phyloP scores from a whole-genome alignment of 1,140 invertebrate genomes.

The Odontomachus brunneus region DNA sequence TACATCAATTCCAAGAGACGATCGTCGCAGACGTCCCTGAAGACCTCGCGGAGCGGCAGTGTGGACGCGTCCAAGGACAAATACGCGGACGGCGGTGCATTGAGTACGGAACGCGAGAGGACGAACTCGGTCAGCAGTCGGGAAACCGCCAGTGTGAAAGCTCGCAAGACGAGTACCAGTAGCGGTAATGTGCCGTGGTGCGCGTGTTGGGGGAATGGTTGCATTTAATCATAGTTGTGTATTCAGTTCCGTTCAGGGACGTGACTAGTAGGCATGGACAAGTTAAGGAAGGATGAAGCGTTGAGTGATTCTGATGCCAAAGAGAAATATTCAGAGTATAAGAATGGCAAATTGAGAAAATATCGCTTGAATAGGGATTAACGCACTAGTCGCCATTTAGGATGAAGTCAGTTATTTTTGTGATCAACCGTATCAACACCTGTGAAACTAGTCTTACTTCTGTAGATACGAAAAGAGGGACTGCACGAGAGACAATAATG shows the following conservation, averaged over 20 bases:
- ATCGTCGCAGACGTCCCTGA: constrained; percentile 76
- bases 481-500: neutral
- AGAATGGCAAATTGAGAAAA: neutral
- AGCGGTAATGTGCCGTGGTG: constrained; percentile 93
- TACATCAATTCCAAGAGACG: constrained; percentile 81
- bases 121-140: constrained; percentile 89
- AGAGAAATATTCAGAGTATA: neutral
- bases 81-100: constrained; percentile 78
- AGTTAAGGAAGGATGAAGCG: neutral
- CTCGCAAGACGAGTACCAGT: constrained; percentile 87
- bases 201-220: constrained; percentile 95
- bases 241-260: constrained; percentile 2
- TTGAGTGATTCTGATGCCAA: neutral
- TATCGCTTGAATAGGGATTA: neutral
- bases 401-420: neutral
- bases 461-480: neutral
- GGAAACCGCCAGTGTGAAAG: constrained; percentile 84
- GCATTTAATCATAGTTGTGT: constrained; percentile 85
- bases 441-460: neutral
- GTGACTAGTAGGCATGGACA: no score
- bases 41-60: constrained; percentile 77
- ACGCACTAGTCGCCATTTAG: neutral
- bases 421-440: neutral
- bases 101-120: constrained; percentile 88
- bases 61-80: constrained; percentile 73